phyloP scores from a whole-genome alignment of 2,113 vertebrate genomes.

The Elephas maximus region DNA sequence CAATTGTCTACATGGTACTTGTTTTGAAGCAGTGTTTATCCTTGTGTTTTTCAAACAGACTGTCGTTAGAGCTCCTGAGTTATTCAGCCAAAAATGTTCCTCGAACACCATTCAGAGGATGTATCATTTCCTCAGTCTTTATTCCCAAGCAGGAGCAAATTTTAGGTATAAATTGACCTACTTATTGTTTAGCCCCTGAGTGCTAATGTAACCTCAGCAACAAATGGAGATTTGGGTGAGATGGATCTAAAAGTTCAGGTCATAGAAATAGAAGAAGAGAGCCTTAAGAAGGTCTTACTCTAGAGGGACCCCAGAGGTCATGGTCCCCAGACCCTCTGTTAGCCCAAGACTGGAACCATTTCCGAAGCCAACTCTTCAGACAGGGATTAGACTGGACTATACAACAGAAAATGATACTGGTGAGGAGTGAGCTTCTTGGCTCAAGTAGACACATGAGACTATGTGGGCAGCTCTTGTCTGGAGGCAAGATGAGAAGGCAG shows the following conservation, averaged over 20 bases:
- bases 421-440: no score
- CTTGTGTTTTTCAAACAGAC: slow-evolving; percentile 2
- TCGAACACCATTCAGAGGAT: slow-evolving; percentile 10
- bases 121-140: neutral
- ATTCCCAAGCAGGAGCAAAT: neutral
- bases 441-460: no score
- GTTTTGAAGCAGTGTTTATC: slow-evolving; percentile 2
- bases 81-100: slow-evolving; percentile 20
- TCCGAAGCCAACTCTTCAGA: no score
- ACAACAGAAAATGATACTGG: no score
- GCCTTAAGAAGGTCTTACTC: neutral
- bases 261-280: neutral
- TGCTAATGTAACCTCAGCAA: neutral
- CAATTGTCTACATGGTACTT: neutral
- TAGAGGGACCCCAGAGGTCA: no score
- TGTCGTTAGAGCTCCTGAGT: neutral
- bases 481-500: no score
- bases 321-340: no score
- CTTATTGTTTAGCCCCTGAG: neutral
- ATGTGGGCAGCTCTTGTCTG: no score
- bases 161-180: slow-evolving; percentile 1
- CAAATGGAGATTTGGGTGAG: neutral
- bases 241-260: neutral
- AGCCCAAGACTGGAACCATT: no score
- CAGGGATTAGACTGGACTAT: no score